A percentile compares a stretch with the other conserved stretches of the same genome.
Evolutionary conservation across 2,888 invertebrate genomes (phyloP).

Genomic region (Therioaphis trifolii): DNA sequence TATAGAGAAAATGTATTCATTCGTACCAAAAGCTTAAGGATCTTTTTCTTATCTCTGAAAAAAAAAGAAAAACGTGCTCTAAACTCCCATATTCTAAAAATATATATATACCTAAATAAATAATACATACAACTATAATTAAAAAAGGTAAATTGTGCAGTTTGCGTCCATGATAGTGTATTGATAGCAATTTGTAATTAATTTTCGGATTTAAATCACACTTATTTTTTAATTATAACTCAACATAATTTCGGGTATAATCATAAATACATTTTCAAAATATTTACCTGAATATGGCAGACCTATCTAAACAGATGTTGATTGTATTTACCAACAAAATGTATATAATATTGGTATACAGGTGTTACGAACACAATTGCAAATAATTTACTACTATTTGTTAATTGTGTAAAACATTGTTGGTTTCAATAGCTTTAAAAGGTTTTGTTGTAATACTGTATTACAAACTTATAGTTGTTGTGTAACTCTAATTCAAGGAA

Average conservation of each 20-base stretch:
- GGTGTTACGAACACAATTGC: not conserved
- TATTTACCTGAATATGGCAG: not conserved
- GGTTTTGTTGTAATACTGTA: not conserved
- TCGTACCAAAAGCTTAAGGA: not conserved
- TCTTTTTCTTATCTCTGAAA: not conserved
- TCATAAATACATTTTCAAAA: not conserved
- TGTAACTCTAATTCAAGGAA: not conserved
- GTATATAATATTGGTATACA: not conserved
- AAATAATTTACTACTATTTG: not conserved
- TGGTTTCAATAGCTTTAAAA: not conserved
- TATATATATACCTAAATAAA: too few relatives aligned
- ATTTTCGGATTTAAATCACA: too few relatives aligned
- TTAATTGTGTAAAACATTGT: not conserved
- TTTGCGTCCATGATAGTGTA: too few relatives aligned
- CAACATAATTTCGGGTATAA: not conserved
- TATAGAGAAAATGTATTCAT: slow-evolving; percentile 2
- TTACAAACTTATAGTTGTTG: not conserved
- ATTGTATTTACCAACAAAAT: not conserved
- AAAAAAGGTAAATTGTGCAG: too few relatives aligned
- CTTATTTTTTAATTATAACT: too few relatives aligned
- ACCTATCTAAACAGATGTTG: not conserved
- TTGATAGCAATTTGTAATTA: not conserved
- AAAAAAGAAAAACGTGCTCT: not conserved
- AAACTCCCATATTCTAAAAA: too few relatives aligned
- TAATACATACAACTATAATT: too few relatives aligned